Conservation (phyloP, 1,140 invertebrate species). For the Zaprionus nigranus region DNA sequence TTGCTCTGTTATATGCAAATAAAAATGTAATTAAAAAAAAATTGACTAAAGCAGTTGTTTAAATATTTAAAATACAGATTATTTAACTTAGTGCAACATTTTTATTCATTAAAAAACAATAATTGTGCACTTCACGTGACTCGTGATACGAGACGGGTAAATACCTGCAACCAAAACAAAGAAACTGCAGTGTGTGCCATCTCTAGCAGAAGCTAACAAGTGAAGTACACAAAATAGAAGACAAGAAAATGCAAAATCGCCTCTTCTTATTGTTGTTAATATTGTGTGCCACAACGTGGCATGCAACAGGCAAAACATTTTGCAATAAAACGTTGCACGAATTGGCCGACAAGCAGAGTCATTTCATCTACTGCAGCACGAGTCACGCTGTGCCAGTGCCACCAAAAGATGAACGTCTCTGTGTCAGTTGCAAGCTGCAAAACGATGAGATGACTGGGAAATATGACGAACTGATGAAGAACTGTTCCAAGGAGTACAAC, state of each 20-base stretch:
- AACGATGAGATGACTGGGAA: slow-evolving; percentile 6
- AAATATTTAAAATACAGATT: too few species aligned
- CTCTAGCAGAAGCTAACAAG: not conserved
- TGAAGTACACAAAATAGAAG: not conserved
- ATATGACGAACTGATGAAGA: slow-evolving; percentile 40
- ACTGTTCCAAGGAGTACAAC: slow-evolving; percentile 60
- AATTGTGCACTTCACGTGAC: not conserved
- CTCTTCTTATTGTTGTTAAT: not conserved
- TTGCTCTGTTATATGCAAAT: not conserved
- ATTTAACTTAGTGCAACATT: too few species aligned
- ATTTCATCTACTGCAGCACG: slow-evolving; percentile 68
- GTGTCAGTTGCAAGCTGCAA: slow-evolving; percentile 29
- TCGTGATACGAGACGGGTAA: not conserved
- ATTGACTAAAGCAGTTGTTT: too few species aligned
- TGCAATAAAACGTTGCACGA: slow-evolving; percentile 30
- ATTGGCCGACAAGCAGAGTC: slow-evolving; percentile 52
- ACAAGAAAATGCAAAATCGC: not conserved
- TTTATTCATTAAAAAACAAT: too few species aligned
- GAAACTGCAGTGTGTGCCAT: not conserved
- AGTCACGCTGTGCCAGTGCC: slow-evolving; percentile 59
- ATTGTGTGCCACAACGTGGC: not conserved
- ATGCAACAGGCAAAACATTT: not conserved
- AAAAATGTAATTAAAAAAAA: not conserved
- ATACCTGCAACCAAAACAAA: not conserved
- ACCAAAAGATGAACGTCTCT: slow-evolving; percentile 24